These are phyloP conservation scores for Xyliphius kryptos DNA, from an alignment of 2,113 vertebrate species.

Conservation along the genomic window DNA sequence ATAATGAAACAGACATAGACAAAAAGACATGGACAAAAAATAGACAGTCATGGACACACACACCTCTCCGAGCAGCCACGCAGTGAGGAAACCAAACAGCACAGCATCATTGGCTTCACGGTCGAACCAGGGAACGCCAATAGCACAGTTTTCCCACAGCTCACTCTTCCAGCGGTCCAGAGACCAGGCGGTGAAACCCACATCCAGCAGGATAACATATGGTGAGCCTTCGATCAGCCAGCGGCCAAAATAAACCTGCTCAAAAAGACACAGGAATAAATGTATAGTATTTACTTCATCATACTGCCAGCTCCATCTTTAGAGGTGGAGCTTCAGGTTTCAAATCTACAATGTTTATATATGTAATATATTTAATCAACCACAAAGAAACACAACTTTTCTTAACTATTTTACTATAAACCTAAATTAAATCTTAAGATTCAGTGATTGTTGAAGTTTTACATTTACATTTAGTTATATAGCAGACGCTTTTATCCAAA, in stretches of 20 bases:
- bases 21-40: no score
- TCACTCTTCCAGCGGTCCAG: conserved; percentile 88
- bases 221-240: conserved; percentile 89
- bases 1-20: no score
- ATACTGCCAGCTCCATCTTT: no score
- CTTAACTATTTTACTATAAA: conserved; percentile 47
- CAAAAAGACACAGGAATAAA: neutral
- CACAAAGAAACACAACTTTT: no score
- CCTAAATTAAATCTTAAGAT: no score
- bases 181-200: conserved; percentile 81
- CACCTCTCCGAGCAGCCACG: conserved; percentile 88
- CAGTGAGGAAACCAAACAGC: conserved; percentile 87
- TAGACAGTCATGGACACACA: conserved; percentile 20
- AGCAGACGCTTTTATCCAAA: no score
- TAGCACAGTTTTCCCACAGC: conserved; percentile 79
- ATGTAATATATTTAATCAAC: no score
- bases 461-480: no score
- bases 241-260: conserved; percentile 82
- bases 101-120: conserved; percentile 85
- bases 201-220: conserved; percentile 81
- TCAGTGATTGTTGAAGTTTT: no score
- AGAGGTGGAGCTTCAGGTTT: no score
- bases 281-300: no score
- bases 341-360: no score
- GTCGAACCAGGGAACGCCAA: conserved; percentile 88